Conservation (phyloP, 1,140 invertebrate species). For the Probaryconus sp. region DNA sequence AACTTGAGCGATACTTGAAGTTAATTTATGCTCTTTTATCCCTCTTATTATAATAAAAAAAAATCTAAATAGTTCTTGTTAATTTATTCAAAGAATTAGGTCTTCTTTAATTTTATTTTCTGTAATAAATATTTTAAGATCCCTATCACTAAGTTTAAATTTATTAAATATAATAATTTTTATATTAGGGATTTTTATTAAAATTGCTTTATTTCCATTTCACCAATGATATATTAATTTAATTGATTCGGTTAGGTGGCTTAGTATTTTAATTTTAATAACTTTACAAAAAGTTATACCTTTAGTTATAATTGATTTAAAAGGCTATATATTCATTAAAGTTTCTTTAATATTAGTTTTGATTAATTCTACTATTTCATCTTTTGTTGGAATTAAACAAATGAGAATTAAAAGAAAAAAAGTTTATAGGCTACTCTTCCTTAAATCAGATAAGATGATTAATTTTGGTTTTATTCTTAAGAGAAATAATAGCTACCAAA, state of each 20-base stretch:
- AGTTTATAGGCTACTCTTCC: slow-evolving; percentile 73
- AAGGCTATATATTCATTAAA: slow-evolving; percentile 68
- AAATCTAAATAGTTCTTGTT: slow-evolving; percentile 7
- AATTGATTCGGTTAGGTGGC: slow-evolving; percentile 47
- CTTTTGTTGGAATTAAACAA: slow-evolving; percentile 78
- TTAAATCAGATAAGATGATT: slow-evolving; percentile 75
- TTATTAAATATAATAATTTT: slow-evolving; percentile 50
- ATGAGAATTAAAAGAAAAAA: slow-evolving; percentile 76
- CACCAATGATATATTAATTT: slow-evolving; percentile 79
- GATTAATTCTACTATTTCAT: slow-evolving; percentile 79
- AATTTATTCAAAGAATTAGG: neutral
- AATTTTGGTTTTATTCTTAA: slow-evolving; percentile 71
- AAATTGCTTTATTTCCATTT: slow-evolving; percentile 51
- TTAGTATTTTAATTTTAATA: slow-evolving; percentile 69
- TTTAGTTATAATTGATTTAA: slow-evolving; percentile 61
- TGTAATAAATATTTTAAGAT: slow-evolving; percentile 52
- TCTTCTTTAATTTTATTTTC: slow-evolving; percentile 27
- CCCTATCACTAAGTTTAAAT: slow-evolving; percentile 72
- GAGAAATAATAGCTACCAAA: slow-evolving; percentile 73
- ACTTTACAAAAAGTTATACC: slow-evolving; percentile 63
- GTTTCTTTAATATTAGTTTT: slow-evolving; percentile 65
- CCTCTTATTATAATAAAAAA: slow-evolving; percentile 15
- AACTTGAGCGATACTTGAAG: neutral
- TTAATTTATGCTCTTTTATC: slow-evolving; percentile 11
- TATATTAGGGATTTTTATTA: slow-evolving; percentile 48